Evolutionary conservation across 2,888 invertebrate genomes (phyloP).

Genomic region (Orgyia antiqua): DNA sequence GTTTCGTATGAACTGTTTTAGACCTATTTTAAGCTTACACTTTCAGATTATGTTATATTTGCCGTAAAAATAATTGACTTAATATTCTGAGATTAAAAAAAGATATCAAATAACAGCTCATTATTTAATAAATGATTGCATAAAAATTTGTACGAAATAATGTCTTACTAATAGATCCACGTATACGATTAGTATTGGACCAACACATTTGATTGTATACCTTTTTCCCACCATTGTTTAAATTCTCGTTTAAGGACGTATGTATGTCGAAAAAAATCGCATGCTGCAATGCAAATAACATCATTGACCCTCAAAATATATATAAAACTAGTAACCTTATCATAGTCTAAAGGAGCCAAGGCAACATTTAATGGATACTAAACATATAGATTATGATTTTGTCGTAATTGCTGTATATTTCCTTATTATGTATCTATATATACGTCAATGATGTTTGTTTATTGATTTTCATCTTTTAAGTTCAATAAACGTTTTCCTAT

Average conservation of each 20-base stretch:
- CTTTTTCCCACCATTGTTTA: conserved; percentile 1
- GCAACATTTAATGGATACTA: conserved; percentile 5
- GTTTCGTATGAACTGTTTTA: too few species aligned
- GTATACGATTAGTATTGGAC: conserved; percentile 1
- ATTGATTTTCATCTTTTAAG: too few species aligned
- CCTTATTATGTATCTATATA: too few species aligned
- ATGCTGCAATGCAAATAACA: conserved; percentile 7
- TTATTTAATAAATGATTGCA: too few species aligned
- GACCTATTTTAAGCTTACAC: too few species aligned
- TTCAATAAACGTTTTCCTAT: too few species aligned
- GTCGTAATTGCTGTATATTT: background rate
- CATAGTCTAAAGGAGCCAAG: conserved; percentile 7
- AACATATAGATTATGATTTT: conserved; percentile 2
- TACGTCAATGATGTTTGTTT: too few species aligned
- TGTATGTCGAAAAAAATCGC: conserved; percentile 2
- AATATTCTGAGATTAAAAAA: too few species aligned
- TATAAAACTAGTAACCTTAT: conserved; percentile 8
- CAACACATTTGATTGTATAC: background rate
- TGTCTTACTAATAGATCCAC: background rate
- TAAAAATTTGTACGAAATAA: too few species aligned
- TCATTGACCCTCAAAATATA: conserved; percentile 9
- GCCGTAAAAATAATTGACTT: too few species aligned
- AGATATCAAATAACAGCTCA: too few species aligned
- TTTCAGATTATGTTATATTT: too few species aligned
- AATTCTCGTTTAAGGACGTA: background rate